A percentile compares a stretch with the other conserved stretches of the same genome.
These are phyloP conservation scores for Tineola bisselliella DNA, from an alignment of 2,888 invertebrate species.

Conservation along the genomic window DNA sequence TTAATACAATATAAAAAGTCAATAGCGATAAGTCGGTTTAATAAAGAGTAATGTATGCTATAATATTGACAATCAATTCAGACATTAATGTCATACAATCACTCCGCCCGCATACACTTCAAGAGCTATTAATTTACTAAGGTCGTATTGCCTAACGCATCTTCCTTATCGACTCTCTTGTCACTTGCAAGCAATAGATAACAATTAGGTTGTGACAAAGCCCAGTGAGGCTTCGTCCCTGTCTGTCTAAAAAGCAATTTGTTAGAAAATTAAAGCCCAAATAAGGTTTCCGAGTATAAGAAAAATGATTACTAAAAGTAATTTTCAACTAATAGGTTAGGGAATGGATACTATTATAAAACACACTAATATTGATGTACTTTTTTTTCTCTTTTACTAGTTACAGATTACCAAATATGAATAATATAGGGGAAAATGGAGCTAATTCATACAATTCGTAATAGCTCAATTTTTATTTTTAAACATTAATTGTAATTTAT, in stretches of 20 bases:
- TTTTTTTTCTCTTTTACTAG: no score
- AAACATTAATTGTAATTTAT: no score
- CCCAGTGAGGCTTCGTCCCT: slow-evolving; percentile 20
- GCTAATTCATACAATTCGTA: no score
- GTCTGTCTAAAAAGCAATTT: slow-evolving; percentile 1
- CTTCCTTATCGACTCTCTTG: background rate
- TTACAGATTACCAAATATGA: no score
- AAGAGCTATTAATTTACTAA: slow-evolving; percentile 43
- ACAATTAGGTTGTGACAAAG: slow-evolving; percentile 38
- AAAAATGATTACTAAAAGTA: slow-evolving; percentile 19
- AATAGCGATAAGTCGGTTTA: slow-evolving; percentile 20
- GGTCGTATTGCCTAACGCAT: slow-evolving; percentile 36
- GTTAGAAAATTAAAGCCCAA: slow-evolving; percentile 9
- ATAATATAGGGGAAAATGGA: no score
- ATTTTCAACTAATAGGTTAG: background rate
- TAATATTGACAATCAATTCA: slow-evolving; percentile 35
- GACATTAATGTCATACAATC: slow-evolving; percentile 10
- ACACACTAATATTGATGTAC: no score
- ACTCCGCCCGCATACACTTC: slow-evolving; percentile 16
- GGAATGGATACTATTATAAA: no score
- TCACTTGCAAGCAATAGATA: slow-evolving; percentile 24
- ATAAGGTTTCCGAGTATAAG: slow-evolving; percentile 6
- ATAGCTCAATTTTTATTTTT: no score
- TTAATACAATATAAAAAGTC: no score
- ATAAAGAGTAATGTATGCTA: slow-evolving; percentile 27